These are phyloP conservation scores for Phylloscopus trochiloides DNA, from an alignment of 2,113 vertebrate genomes.

Conservation along the genomic window DNA sequence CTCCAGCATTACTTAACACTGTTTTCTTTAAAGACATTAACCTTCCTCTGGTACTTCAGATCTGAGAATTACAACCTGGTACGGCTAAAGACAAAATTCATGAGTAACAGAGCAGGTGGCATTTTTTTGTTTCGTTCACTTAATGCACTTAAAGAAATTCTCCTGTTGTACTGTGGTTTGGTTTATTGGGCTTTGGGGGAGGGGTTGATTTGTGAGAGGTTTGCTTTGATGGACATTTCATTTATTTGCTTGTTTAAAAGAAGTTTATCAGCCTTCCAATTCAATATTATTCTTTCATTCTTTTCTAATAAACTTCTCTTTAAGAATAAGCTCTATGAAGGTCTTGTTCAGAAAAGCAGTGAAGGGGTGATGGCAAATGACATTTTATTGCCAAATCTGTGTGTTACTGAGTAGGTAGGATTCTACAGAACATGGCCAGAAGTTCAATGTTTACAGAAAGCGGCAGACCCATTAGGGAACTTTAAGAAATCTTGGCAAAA, in stretches of 20 bases:
- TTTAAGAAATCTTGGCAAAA: background rate
- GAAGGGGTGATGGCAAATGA: background rate
- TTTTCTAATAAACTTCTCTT: background rate
- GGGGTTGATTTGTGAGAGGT: accelerated
- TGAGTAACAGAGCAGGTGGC: background rate
- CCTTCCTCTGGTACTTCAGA: background rate
- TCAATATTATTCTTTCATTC: background rate
- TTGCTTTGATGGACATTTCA: background rate
- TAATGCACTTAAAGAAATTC: background rate
- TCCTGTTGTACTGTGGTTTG: background rate
- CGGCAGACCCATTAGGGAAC: background rate
- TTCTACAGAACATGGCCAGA: background rate
- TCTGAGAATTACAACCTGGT: background rate
- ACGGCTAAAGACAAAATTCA: background rate
- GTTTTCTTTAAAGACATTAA: background rate
- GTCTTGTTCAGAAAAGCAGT: background rate
- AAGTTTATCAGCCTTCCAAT: background rate
- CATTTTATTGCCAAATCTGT: background rate
- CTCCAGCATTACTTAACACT: background rate
- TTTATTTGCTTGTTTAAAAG: background rate
- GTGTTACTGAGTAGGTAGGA: background rate
- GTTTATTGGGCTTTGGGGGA: background rate
- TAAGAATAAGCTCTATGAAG: background rate
- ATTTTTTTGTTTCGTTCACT: background rate
- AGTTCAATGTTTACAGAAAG: background rate